Evolutionary conservation across 2,888 invertebrate species (phyloP), one percentile per base, ranked within the genome.

Genomic region (Diplolepis rosae): DNA sequence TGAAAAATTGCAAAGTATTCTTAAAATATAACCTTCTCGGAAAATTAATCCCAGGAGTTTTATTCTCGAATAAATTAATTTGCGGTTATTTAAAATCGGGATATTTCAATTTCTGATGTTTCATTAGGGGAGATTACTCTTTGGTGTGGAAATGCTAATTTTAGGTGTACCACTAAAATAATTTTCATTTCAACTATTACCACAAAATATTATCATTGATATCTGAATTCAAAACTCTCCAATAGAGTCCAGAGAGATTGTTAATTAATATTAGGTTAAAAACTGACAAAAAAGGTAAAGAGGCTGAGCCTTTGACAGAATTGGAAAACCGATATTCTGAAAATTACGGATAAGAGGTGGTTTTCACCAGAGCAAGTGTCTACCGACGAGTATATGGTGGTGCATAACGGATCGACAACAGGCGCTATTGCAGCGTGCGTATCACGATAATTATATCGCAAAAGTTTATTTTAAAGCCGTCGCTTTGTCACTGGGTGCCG

Each of bases 381-480:
- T 30, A 18, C 13, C 6, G 1, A 13, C 6, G n/a, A 7, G n/a
- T 39, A 18, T 24, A 24, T n/a, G 7, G 1, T 61, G n/a, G 39
- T n/a, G 27, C n/a, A 39, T 7, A 39, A 39, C 18, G 61, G 39
- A 39, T 39, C 61, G 61, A 61, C 39, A 61, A 39, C 24, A 61
- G 27, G 24, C 39, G 39, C 39, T 39, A 61, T 39, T 39, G 61
- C 39, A 61, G 39, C 39, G 22, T 61, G 61, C 61, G 39, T 61
- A 61, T 61, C 61, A 61, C 61, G 61, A 42, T 61, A 61, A 61
- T 61, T 61, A 61, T 61, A 61, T 61, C 39, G 7, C 24, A 24
- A 42, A 61, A 61, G 61, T 61, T 61, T 61, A 42, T 61, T 61
- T 61, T 61, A 61, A 61, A 42, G 61, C 39, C 61, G 61, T 39